phyloP scores from a whole-genome alignment of 2,113 vertebrate species.

The Phaetusa simplex region DNA sequence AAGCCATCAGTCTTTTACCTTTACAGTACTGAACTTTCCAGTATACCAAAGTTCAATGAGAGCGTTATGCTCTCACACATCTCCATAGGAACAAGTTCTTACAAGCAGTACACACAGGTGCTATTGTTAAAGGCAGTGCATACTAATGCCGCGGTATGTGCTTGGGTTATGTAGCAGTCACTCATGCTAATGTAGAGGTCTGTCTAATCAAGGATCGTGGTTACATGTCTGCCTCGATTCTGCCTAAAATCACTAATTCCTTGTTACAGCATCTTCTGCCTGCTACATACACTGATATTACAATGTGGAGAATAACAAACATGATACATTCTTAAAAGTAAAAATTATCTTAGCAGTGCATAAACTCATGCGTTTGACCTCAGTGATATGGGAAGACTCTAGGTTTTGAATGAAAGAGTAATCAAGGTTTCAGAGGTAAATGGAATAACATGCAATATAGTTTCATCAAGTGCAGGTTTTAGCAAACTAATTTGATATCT shows the following conservation, averaged over 20 bases:
- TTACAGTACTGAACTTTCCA: neutral
- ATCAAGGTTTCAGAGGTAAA: neutral
- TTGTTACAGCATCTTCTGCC: neutral
- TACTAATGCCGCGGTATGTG: rapidly evolving
- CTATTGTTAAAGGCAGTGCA: neutral
- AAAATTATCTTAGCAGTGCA: neutral
- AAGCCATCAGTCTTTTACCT: neutral
- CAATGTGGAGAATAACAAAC: neutral
- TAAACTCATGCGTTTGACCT: neutral
- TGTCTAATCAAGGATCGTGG: neutral
- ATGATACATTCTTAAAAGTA: neutral
- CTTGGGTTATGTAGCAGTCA: neutral
- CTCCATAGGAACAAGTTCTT: neutral
- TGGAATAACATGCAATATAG: neutral
- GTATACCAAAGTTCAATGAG: neutral
- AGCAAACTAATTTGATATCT: neutral
- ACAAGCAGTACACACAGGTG: too few species aligned
- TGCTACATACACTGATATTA: rapidly evolving
- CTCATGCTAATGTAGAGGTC: neutral
- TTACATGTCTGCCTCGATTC: neutral
- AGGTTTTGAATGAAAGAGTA: neutral
- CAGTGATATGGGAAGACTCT: neutral
- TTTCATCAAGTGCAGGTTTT: neutral
- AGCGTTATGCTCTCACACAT: neutral
- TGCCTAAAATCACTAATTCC: neutral